Evolutionary conservation across 2,113 vertebrate species (phyloP).

Genomic region (Psittacara wagleri): DNA sequence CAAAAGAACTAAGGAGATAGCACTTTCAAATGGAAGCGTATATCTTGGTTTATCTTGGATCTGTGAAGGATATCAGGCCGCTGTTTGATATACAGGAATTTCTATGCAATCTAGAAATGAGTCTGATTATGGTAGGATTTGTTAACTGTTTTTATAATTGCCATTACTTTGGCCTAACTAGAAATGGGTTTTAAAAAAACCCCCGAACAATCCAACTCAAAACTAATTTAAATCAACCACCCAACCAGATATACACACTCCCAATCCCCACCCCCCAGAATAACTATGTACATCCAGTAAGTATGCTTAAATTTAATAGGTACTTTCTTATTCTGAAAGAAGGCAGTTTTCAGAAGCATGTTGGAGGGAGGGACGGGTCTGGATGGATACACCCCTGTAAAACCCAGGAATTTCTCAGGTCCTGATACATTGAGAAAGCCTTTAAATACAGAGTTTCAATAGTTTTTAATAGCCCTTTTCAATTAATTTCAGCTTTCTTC

Average conservation of each 20-base stretch:
- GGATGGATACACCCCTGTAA: background rate
- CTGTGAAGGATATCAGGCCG: background rate
- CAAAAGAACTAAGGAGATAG: background rate
- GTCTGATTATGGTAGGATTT: background rate
- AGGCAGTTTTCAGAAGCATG: background rate
- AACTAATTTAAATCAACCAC: background rate
- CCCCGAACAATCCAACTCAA: rapidly evolving
- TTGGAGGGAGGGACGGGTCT: background rate
- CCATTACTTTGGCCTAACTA: background rate
- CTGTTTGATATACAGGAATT: background rate
- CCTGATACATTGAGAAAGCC: background rate
- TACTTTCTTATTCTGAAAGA: background rate
- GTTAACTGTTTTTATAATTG: background rate
- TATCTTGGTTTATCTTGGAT: background rate
- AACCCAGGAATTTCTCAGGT: background rate
- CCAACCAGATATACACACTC: background rate
- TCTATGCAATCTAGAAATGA: background rate
- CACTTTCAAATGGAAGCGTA: background rate
- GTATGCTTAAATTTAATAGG: background rate
- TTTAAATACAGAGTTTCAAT: background rate
- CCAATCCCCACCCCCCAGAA: rapidly evolving
- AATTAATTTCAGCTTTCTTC: background rate
- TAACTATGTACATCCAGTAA: background rate
- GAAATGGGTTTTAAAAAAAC: background rate
- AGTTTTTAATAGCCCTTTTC: background rate